These are phyloP conservation scores for Enteromius argenteus DNA, from an alignment of 2,797 vertebrate species.

Conservation along the genomic window DNA sequence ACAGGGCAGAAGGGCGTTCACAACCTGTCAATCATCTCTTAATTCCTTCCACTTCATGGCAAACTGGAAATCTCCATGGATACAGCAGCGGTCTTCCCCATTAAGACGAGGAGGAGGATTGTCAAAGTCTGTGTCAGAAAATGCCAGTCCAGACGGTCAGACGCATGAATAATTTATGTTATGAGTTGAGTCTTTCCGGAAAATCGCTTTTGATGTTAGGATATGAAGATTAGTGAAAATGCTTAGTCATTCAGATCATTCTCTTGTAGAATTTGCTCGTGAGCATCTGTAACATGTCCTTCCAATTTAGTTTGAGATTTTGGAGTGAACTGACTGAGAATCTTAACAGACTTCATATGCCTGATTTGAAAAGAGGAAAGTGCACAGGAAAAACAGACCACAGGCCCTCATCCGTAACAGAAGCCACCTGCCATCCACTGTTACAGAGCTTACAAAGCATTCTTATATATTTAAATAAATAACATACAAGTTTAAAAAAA, in stretches of 20 bases:
- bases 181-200: not conserved
- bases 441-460: not conserved
- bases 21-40: slow-evolving; percentile 28
- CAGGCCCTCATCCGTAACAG: not conserved
- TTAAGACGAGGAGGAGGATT: not conserved
- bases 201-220: not conserved
- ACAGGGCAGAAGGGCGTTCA: slow-evolving; percentile 12
- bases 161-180: slow-evolving; percentile 23
- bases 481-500: no score
- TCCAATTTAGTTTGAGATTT: not conserved
- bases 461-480: not conserved
- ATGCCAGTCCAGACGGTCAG: not conserved
- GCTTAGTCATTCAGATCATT: not conserved
- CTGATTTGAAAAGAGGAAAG: not conserved
- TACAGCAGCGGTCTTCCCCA: not conserved
- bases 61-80: slow-evolving; percentile 20
- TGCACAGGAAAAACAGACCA: not conserved
- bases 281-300: not conserved
- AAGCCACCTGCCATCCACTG: slow-evolving; percentile 10
- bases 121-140: slow-evolving; percentile 30
- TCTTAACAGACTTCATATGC: not conserved
- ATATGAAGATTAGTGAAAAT: not conserved
- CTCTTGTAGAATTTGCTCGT: not conserved
- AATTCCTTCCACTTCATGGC: not conserved
- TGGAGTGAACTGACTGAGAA: not conserved